Evolutionary conservation across 2,888 invertebrate genomes (phyloP).

Genomic region (Rhagonycha lutea): DNA sequence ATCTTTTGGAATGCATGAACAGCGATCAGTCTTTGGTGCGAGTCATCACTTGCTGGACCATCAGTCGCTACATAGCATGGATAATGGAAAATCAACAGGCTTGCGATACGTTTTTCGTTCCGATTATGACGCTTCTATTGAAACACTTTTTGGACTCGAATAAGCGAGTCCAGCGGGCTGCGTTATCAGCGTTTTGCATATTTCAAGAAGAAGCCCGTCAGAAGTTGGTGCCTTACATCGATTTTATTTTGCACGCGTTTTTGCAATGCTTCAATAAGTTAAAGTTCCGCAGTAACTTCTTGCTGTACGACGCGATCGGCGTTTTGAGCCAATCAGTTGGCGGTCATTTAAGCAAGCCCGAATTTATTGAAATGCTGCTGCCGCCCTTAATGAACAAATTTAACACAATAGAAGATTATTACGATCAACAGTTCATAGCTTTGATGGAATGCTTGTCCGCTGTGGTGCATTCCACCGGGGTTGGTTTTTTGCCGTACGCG

Average conservation of each 20-base stretch:
- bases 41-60: constrained; percentile 79
- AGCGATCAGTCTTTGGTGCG: constrained; percentile 72
- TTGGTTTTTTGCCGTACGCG: constrained; percentile 73
- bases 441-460: constrained; percentile 75
- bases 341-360: constrained; percentile 68
- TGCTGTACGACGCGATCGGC: constrained; percentile 78
- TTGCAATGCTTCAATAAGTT: constrained; percentile 72
- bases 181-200: constrained; percentile 78
- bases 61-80: constrained; percentile 75
- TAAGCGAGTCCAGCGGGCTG: constrained; percentile 78
- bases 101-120: constrained; percentile 62
- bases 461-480: constrained; percentile 75
- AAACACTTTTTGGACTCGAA: constrained; percentile 73
- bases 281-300: constrained; percentile 72
- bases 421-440: constrained; percentile 72
- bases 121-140: constrained; percentile 71
- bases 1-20: constrained; percentile 66
- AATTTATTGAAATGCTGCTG: constrained; percentile 71
- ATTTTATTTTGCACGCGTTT: constrained; percentile 71
- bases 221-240: constrained; percentile 72
- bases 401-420: constrained; percentile 71
- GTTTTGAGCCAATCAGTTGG: constrained; percentile 77
- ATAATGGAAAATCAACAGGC: constrained; percentile 66
- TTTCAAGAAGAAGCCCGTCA: constrained; percentile 77
- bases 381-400: constrained; percentile 76